phyloP scores from a whole-genome alignment of 1,140 invertebrate genomes.

The Pseudomyrmex pallidus region DNA sequence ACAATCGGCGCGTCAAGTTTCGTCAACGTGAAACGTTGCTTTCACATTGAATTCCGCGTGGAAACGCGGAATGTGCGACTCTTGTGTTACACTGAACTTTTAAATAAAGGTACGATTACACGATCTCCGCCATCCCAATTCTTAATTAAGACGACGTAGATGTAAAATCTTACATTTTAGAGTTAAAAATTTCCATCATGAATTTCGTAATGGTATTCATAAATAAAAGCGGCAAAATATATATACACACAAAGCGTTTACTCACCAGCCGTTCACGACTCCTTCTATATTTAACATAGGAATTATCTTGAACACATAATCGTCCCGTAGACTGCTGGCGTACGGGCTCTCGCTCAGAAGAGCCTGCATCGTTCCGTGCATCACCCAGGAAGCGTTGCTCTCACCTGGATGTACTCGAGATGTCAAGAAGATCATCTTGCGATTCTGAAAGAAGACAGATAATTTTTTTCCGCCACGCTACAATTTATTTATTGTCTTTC shows the following conservation, averaged over 20 bases:
- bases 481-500: neutral
- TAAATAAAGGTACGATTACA: conserved; percentile 81
- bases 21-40: conserved; percentile 48
- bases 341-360: conserved; percentile 87
- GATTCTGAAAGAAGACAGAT: conserved; percentile 84
- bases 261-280: conserved; percentile 95
- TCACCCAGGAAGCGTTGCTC: conserved; percentile 95
- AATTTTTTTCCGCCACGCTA: neutral
- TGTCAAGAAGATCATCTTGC: conserved; percentile 91
- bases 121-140: conserved; percentile 47
- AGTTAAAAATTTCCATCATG: neutral
- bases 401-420: conserved; percentile 95
- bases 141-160: no score
- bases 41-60: conserved; percentile 73
- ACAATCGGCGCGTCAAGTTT: conserved; percentile 56
- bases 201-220: neutral
- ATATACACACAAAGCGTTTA: conserved; percentile 66
- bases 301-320: conserved; percentile 94
- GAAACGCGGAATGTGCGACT: conserved; percentile 75
- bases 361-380: conserved; percentile 92
- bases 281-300: conserved; percentile 96
- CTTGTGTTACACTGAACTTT: conserved; percentile 76
- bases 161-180: neutral
- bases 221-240: conserved; percentile 20
- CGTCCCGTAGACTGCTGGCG: conserved; percentile 88